Percentiles rank a stretch among this genome's conserved stretches.
phyloP scores from a whole-genome alignment of 2,797 vertebrate species.

The Oreonectes daqikongensis region DNA sequence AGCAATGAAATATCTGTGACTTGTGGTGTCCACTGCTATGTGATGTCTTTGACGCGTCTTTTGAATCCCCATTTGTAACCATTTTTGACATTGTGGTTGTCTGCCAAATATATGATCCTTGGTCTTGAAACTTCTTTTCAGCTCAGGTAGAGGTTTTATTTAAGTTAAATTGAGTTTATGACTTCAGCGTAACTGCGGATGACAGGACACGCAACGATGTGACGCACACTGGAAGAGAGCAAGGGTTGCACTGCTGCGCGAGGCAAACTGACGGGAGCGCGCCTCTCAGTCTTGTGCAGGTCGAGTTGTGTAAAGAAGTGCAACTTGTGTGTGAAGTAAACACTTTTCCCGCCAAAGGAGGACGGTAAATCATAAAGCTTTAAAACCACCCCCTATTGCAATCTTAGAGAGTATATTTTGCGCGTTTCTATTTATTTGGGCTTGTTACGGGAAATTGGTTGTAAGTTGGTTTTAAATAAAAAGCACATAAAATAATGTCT shows the following conservation, averaged over 20 bases:
- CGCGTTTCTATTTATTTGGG: background rate
- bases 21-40: conserved; percentile 46
- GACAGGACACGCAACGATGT: conserved; percentile 2
- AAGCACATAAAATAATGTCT: background rate
- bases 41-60: conserved; percentile 21
- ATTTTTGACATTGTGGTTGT: conserved; percentile 22
- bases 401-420: background rate
- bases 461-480: background rate
- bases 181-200: background rate
- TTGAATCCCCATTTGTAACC: conserved; percentile 17
- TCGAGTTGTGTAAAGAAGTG: too few relatives aligned
- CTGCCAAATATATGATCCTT: background rate
- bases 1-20: conserved; percentile 14
- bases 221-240: conserved; percentile 3
- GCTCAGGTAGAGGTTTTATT: background rate
- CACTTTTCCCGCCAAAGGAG: background rate
- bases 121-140: conserved; percentile 8
- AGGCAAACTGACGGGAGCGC: conserved; percentile 9
- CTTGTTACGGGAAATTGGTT: background rate
- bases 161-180: background rate
- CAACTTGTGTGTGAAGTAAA: too few relatives aligned
- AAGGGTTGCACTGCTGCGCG: background rate
- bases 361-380: background rate
- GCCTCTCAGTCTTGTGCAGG: conserved; percentile 3
- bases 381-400: background rate